Conservation (phyloP, 2,113 vertebrate species). For the Sapajus apella region DNA sequence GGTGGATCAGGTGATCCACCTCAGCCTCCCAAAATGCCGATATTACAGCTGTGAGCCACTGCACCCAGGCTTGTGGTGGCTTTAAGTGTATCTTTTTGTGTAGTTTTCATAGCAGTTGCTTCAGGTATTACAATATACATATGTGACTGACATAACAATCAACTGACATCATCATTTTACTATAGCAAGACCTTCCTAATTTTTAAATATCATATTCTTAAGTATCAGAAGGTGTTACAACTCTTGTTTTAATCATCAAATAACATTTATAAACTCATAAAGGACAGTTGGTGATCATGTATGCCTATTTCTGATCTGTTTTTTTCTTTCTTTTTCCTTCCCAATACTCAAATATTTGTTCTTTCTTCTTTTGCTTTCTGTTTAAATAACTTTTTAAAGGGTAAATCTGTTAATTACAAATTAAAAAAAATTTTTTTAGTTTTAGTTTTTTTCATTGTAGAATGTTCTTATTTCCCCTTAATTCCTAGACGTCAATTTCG, state of each 20-base stretch:
- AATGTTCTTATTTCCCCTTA: too few species aligned
- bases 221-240: neutral
- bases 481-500: too few species aligned
- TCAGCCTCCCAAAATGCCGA: too few species aligned
- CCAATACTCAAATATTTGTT: neutral
- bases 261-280: neutral
- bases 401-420: neutral
- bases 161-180: neutral
- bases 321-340: neutral
- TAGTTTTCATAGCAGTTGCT: neutral
- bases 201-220: neutral
- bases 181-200: neutral
- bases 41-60: too few species aligned
- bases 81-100: neutral
- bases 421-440: neutral
- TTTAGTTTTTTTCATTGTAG: neutral
- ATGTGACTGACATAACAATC: neutral
- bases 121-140: neutral
- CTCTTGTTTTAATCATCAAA: neutral
- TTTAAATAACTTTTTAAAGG: neutral
- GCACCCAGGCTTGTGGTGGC: neutral
- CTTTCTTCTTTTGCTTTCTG: neutral
- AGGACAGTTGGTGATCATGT: neutral
- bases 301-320: too few species aligned
- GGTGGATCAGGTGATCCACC: too few species aligned